Conservation (phyloP, 1,140 invertebrate genomes). For the Pseudomyrmex cubaensis region DNA sequence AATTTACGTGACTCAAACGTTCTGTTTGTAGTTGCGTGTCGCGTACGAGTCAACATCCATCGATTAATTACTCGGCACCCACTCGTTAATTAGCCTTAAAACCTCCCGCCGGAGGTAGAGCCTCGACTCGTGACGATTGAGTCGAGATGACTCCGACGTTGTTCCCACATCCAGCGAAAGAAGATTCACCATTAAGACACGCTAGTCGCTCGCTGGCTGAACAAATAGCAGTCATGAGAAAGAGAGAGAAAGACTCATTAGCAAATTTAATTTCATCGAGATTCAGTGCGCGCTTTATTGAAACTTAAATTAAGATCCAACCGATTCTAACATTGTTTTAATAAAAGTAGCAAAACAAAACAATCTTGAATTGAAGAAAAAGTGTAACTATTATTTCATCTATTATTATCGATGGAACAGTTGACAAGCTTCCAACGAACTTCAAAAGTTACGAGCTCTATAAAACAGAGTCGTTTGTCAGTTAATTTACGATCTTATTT, state of each 20-base stretch:
- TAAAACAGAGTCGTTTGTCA: too few relatives aligned
- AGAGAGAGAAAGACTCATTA: conserved; percentile 11
- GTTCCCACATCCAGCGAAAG: conserved; percentile 29
- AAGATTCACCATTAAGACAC: conserved; percentile 35
- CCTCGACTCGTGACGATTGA: conserved; percentile 30
- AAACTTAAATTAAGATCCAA: conserved; percentile 14
- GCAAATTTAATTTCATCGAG: conserved; percentile 39
- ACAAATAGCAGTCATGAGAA: conserved; percentile 18
- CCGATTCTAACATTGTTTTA: background rate
- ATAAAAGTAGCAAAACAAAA: conserved; percentile 16
- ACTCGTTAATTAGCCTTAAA: conserved; percentile 74
- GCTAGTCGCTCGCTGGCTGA: background rate
- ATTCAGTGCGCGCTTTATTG: conserved; percentile 24
- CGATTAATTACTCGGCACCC: conserved; percentile 75
- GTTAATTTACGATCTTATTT: too few relatives aligned
- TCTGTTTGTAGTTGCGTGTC: conserved; percentile 33
- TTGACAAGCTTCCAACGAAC: too few relatives aligned
- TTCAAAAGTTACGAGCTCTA: too few relatives aligned
- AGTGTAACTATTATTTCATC: too few relatives aligned
- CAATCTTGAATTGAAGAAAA: background rate
- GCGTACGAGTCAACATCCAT: conserved; percentile 48
- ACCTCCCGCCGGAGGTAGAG: conserved; percentile 46
- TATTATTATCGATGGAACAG: too few relatives aligned
- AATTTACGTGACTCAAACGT: background rate
- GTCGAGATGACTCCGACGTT: conserved; percentile 34